A percentile compares a stretch with the other conserved stretches of the same genome.
These are phyloP conservation scores for Bembecia ichneumoniformis DNA, from an alignment of 2,888 invertebrate genomes.

Conservation along the genomic window DNA sequence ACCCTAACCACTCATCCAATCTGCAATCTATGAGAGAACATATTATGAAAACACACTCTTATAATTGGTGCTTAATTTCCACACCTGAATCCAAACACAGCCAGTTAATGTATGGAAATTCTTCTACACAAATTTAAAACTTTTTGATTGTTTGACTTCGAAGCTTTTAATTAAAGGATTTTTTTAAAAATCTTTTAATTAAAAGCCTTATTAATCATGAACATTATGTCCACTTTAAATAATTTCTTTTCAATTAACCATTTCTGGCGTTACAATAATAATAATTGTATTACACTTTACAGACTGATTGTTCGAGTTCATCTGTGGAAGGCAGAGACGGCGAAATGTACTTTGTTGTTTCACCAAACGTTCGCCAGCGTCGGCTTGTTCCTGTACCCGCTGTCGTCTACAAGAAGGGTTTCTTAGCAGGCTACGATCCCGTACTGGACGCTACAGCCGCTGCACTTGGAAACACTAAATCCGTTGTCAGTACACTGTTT, in stretches of 20 bases:
- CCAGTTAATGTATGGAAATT: no score
- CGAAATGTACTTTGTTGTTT: constrained; percentile 88
- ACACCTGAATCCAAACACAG: no score
- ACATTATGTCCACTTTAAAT: background rate
- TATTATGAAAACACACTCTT: no score
- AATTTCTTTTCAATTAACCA: background rate
- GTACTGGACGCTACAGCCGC: constrained; percentile 87
- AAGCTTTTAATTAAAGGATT: background rate
- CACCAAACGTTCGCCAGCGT: constrained; percentile 83
- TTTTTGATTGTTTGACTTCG: no score
- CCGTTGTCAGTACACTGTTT: constrained; percentile 83
- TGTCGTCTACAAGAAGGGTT: constrained; percentile 81
- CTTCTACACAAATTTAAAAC: no score
- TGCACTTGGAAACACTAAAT: constrained; percentile 79
- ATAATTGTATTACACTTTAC: constrained; percentile 30
- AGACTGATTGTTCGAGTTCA: constrained; percentile 84
- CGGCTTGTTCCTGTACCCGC: constrained; percentile 88
- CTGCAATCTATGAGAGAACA: no score
- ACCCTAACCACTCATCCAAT: no score
- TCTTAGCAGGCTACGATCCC: constrained; percentile 89
- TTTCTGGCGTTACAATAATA: background rate
- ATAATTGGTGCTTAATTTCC: no score
- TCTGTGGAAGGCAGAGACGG: constrained; percentile 85
- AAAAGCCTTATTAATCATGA: no score
- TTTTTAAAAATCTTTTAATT: no score